Evolutionary conservation across 2,113 vertebrate species (phyloP).

Genomic region (Orientallactaga bullata): DNA sequence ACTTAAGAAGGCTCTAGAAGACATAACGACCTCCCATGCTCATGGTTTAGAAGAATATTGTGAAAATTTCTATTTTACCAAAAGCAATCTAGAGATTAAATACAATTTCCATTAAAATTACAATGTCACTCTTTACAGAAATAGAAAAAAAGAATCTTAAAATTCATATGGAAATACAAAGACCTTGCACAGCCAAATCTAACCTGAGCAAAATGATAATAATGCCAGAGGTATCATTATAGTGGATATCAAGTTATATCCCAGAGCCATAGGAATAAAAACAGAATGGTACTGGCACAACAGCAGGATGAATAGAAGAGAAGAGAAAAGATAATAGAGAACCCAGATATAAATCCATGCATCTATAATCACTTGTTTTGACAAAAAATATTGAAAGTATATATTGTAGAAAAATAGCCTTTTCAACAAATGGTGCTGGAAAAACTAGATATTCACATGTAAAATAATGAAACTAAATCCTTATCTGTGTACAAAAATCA

Average conservation of each 20-base stretch:
- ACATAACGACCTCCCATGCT: too few relatives aligned
- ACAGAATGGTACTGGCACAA: not conserved
- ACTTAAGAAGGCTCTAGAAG: too few relatives aligned
- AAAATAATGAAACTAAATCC: not conserved
- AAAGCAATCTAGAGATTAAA: too few relatives aligned
- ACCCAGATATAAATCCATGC: not conserved
- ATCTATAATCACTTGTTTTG: not conserved
- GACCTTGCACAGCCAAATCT: not conserved
- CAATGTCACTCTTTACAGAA: too few relatives aligned
- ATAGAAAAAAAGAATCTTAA: not conserved
- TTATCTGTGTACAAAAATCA: not conserved
- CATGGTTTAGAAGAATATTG: too few relatives aligned
- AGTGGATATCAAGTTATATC: not conserved
- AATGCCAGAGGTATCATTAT: not conserved
- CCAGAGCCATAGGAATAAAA: not conserved
- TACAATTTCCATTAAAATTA: too few relatives aligned
- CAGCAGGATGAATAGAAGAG: not conserved
- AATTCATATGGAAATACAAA: not conserved
- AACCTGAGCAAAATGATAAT: not conserved
- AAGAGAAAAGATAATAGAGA: not conserved
- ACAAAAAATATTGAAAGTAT: not conserved
- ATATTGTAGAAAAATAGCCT: not conserved
- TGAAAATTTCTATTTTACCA: too few relatives aligned
- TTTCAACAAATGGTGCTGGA: not conserved
- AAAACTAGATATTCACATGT: not conserved